phyloP scores from a whole-genome alignment of 1,140 invertebrate species.

The Cydia pomonella region DNA sequence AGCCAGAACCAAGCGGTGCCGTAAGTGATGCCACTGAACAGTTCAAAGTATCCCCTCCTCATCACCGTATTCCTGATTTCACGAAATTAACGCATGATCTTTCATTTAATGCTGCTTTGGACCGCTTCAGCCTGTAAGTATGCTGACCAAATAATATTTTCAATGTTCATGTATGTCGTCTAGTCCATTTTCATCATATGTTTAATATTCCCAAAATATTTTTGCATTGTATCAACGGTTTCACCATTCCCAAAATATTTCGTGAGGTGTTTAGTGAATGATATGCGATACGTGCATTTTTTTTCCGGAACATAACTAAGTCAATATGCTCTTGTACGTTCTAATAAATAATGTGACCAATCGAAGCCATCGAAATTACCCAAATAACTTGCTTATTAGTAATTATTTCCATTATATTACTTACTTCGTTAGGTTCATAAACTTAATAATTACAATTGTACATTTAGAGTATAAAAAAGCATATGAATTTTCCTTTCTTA shows the following conservation, averaged over 20 bases:
- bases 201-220: not conserved
- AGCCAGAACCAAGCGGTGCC: slow-evolving; percentile 72
- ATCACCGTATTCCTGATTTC: slow-evolving; percentile 68
- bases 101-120: slow-evolving; percentile 75
- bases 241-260: not conserved
- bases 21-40: slow-evolving; percentile 77
- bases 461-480: too few species aligned
- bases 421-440: too few species aligned
- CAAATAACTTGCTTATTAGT: too few species aligned
- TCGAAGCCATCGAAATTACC: too few species aligned
- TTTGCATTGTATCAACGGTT: not conserved
- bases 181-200: not conserved
- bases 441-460: too few species aligned
- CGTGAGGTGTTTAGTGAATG: too few species aligned
- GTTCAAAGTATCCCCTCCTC: slow-evolving; percentile 62
- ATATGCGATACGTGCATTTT: too few species aligned
- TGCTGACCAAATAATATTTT: slow-evolving; percentile 40
- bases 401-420: too few species aligned
- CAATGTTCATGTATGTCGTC: slow-evolving; percentile 23
- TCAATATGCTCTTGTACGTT: not conserved
- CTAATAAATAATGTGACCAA: too few species aligned
- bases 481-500: slow-evolving; percentile 5
- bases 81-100: slow-evolving; percentile 76
- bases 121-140: slow-evolving; percentile 77
- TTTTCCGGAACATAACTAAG: not conserved